Evolutionary conservation across 2,888 invertebrate genomes (phyloP).

Genomic region (Tachina lurida): DNA sequence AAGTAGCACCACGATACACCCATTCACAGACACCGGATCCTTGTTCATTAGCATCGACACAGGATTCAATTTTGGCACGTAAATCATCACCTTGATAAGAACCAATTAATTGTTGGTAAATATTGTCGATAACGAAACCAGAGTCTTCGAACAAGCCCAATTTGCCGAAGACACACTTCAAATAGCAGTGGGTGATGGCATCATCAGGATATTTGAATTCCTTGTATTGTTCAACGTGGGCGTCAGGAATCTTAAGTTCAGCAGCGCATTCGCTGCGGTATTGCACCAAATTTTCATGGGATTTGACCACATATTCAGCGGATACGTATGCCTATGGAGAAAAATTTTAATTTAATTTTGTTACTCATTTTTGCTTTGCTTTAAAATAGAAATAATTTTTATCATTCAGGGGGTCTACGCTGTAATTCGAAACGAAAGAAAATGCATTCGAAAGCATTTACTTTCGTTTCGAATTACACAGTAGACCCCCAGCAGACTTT

Average conservation of each 20-base stretch:
- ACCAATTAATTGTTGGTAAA: constrained; percentile 77
- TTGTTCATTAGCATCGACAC: constrained; percentile 79
- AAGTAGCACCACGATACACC: constrained; percentile 79
- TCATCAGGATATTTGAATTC: constrained; percentile 80
- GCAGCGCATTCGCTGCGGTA: constrained; percentile 78
- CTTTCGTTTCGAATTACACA: too few species aligned
- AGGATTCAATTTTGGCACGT: constrained; percentile 76
- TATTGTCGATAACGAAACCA: constrained; percentile 78
- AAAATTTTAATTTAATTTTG: background rate
- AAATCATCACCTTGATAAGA: constrained; percentile 73
- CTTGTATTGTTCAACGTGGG: constrained; percentile 77
- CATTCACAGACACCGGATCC: constrained; percentile 78
- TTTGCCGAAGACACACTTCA: constrained; percentile 80
- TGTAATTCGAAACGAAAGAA: too few species aligned
- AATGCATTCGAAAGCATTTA: too few species aligned
- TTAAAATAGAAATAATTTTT: background rate
- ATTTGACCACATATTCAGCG: constrained; percentile 78
- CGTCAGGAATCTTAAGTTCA: constrained; percentile 75
- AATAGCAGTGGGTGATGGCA: constrained; percentile 79
- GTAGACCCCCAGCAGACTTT: too few species aligned
- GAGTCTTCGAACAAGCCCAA: constrained; percentile 78
- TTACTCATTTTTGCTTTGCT: background rate
- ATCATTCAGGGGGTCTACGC: too few species aligned
- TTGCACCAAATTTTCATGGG: constrained; percentile 76
- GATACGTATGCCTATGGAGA: constrained; percentile 68